Evolutionary conservation across 2,797 vertebrate genomes (phyloP), one percentile per base, ranked within the genome.

Genomic region (Psittacula echo): DNA sequence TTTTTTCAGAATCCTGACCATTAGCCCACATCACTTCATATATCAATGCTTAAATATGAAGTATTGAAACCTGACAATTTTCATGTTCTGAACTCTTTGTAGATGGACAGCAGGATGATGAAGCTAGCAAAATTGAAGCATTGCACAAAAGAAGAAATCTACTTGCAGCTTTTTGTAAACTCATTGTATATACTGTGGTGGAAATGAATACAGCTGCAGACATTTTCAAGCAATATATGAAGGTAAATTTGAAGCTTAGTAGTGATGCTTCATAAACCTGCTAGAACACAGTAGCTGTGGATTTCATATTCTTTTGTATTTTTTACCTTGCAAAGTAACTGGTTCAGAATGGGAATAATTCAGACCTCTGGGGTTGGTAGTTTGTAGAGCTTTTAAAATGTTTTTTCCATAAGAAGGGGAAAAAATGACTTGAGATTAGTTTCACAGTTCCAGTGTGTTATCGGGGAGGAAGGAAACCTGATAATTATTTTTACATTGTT

Each of bases 151-250:
- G 99, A 97, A 98, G 99, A 97, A 99, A 99, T 97, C 98, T 99
- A 51, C 98, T 99, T 87, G 99, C 99, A 90, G 99, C 99, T 84
- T 99, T 99, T 97, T 99, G 99, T 98, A 99, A 99, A 97, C 98
- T 99, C 82, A 99, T 99, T 98, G 99, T 99, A 94, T 99, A 99
- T 97, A 99, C 99, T 96, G 99, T 99, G 95, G 99, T 99, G 80
- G 99, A 99, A 96, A 99, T 99, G 98, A 99, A 98, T 94, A 99
- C 99, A n/a, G 99, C 99, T 78, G 99, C 99, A 2, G 99, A 99
- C 97, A 99, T 99, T 97, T 99, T 99, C 97, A 99, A 99, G 97
- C 99, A 99, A 98, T 99, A 99, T 96, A 99, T 99, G 99, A 98
- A 99, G 98, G 99, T 99, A 97, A 96, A 96, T 73, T 37, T 87